Base-by-base conservation (phyloP, 1,140 invertebrate species). In the Nixonia krombeini region DNA sequence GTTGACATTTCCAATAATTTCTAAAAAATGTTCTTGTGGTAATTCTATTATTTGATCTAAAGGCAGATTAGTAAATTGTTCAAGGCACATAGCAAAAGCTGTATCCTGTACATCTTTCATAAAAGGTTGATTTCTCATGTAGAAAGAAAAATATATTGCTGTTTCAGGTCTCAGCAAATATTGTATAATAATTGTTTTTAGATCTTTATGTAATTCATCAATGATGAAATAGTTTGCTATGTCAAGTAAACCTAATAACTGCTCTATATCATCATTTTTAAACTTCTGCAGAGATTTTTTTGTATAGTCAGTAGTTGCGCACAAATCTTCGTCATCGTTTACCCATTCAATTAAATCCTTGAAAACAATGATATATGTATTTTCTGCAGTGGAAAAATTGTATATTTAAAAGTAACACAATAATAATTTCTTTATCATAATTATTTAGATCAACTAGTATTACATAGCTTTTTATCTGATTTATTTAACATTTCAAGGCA, bases 191-290 rank as follows among this genome's bases (percentile, higher is more conserved):
- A 61, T 40, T 35, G 52, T 33, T 16, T 67, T 59, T 0, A 67
- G 35, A 28, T 67, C 51, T 9, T 51, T 67, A 1, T 55, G 38
- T 5, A 67, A 15, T 12, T 61, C 37, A 33, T 67, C 57, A 12
- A 57, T 46, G 0, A 52, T 18, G 10, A 68, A 68, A 38, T 62
- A 68, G 62, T 62, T 62, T 6, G 44, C 56, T 10, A 67, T 67
- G 6, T 67, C 50, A 18, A 67, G 50, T 18, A 67, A 16, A 35
- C 13, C 33, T 6, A 35, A 5, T 13, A 35, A 35, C 13, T 35
- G 33, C 10, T 61, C 64, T 35, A 56, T 35, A 3, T 56, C 29
- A 8, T 61, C 52, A 29, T 9, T 26, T 56, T 35, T 4, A 56
- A 61, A 51, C 61, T 41, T 15, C 4, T 29, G 10, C 50, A 61